phyloP scores from a whole-genome alignment of 2,888 invertebrate genomes.

The Lepeophtheirus nordmannii region DNA sequence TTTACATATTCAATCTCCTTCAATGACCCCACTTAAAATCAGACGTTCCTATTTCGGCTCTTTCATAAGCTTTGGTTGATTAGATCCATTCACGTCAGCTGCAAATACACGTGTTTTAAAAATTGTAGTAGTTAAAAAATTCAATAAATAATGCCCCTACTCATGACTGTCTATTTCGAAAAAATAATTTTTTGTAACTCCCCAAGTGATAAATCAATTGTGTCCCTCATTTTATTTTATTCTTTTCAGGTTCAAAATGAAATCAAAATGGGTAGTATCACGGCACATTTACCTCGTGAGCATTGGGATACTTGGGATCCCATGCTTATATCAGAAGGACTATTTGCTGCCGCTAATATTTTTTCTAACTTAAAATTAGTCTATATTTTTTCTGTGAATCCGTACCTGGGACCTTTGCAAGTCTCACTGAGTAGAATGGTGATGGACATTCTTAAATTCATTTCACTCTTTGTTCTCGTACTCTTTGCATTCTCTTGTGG shows the following conservation, averaged over 20 bases:
- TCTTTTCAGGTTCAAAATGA: constrained; percentile 54
- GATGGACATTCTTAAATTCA: constrained; percentile 46
- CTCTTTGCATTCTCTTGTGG: constrained; percentile 48
- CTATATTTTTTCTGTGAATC: constrained; percentile 48
- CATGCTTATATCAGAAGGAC: constrained; percentile 83
- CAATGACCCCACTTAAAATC: too few species aligned
- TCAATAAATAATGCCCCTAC: too few species aligned
- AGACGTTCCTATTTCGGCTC: too few species aligned
- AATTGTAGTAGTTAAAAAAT: too few species aligned
- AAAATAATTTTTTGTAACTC: too few species aligned
- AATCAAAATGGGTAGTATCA: constrained; percentile 35
- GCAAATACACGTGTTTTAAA: too few species aligned
- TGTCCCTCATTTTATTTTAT: background rate
- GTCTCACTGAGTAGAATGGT: constrained; percentile 47
- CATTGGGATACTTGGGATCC: constrained; percentile 98
- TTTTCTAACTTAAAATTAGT: constrained; percentile 48
- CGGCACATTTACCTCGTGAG: constrained; percentile 55
- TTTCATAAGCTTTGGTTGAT: too few species aligned
- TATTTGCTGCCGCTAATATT: constrained; percentile 96
- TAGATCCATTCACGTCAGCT: too few species aligned
- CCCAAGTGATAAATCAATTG: too few species aligned
- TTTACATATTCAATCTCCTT: too few species aligned
- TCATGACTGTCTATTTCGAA: too few species aligned
- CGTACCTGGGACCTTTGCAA: constrained; percentile 45
- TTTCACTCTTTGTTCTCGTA: constrained; percentile 42